Conservation (phyloP, 2,888 invertebrate genomes). For the Limnephilus marmoratus region DNA sequence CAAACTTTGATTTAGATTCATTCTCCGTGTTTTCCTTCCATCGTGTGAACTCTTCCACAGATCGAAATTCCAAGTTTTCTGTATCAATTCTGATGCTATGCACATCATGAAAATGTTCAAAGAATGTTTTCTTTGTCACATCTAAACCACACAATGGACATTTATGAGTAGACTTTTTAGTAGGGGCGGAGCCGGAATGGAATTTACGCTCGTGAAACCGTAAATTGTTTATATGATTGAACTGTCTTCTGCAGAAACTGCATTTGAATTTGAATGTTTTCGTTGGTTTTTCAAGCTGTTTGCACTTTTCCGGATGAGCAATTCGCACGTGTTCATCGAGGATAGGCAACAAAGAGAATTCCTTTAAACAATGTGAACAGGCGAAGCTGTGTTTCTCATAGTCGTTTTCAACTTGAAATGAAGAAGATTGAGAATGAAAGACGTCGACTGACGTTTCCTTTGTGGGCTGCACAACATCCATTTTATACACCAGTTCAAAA, state of each 20-base stretch:
- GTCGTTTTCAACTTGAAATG: background rate
- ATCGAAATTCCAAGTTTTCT: slow-evolving; percentile 19
- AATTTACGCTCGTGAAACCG: slow-evolving; percentile 26
- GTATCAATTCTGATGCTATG: slow-evolving; percentile 46
- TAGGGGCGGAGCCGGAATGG: background rate
- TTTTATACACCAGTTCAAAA: background rate
- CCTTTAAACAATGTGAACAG: slow-evolving; percentile 14
- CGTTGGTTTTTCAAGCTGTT: background rate
- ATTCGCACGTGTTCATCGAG: slow-evolving; percentile 8
- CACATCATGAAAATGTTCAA: slow-evolving; percentile 30
- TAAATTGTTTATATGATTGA: slow-evolving; percentile 28
- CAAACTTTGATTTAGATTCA: slow-evolving; percentile 40
- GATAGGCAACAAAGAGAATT: background rate
- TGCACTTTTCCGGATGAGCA: slow-evolving; percentile 7
- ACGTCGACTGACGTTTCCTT: background rate
- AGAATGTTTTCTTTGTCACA: slow-evolving; percentile 30
- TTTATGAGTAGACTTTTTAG: slow-evolving; percentile 36
- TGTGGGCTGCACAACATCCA: background rate
- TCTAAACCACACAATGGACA: slow-evolving; percentile 18
- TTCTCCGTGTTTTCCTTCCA: slow-evolving; percentile 46
- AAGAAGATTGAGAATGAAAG: background rate
- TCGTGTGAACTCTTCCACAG: slow-evolving; percentile 16
- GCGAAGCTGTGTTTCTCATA: background rate
- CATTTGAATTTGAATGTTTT: slow-evolving; percentile 29
- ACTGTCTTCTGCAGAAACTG: slow-evolving; percentile 7